Evolutionary conservation across 2,888 invertebrate species (phyloP).

Genomic region (Clanis bilineata): DNA sequence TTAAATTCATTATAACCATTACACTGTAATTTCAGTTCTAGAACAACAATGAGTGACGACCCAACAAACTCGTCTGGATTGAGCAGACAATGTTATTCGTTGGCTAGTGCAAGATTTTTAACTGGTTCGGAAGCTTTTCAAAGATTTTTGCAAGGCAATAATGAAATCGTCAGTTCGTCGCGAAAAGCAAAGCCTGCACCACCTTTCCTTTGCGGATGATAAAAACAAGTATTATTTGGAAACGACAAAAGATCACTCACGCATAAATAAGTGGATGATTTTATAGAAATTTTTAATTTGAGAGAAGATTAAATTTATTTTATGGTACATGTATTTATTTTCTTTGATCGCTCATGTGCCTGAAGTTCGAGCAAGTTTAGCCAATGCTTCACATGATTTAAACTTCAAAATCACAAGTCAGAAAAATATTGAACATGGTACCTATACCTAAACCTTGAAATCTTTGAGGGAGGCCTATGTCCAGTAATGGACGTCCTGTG

Average conservation of each 20-base stretch:
- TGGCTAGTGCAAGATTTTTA: constrained; percentile 48
- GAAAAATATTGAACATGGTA: too few species aligned
- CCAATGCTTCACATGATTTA: too few species aligned
- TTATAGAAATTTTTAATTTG: constrained; percentile 38
- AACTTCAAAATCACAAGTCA: too few species aligned
- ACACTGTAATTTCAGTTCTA: constrained; percentile 35
- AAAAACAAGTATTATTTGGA: not conserved
- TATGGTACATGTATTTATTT: not conserved
- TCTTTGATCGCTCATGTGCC: not conserved
- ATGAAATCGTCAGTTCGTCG: constrained; percentile 34
- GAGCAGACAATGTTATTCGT: constrained; percentile 20
- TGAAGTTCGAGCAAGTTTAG: too few species aligned
- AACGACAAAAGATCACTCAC: not conserved
- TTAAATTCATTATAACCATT: not conserved
- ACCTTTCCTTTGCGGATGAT: not conserved
- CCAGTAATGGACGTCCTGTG: too few species aligned
- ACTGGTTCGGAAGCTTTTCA: constrained; percentile 64
- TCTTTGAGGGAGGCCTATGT: too few species aligned
- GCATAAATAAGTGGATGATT: constrained; percentile 27
- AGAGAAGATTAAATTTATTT: constrained; percentile 30
- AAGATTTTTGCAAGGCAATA: constrained; percentile 54
- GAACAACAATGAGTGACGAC: constrained; percentile 27
- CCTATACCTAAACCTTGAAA: too few species aligned
- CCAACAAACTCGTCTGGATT: not conserved
- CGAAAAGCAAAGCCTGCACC: not conserved